These are phyloP conservation scores for Ameiurus melas DNA, from an alignment of 2,113 vertebrate species.

Conservation along the genomic window DNA sequence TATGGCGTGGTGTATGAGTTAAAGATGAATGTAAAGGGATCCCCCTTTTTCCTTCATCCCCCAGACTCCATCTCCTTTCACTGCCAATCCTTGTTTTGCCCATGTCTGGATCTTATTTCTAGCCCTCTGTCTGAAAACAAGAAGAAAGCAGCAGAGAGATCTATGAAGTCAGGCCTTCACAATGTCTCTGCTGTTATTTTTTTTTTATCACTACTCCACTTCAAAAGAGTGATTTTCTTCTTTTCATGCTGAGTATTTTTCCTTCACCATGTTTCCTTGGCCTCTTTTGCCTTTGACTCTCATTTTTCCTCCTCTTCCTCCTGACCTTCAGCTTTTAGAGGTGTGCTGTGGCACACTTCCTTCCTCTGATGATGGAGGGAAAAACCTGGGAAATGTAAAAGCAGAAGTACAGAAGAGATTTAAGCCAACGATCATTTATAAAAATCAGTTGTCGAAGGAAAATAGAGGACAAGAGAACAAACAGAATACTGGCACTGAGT, in stretches of 20 bases:
- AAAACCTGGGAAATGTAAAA: conserved; percentile 42
- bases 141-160: conserved; percentile 56
- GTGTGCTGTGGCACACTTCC: conserved; percentile 33
- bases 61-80: conserved; percentile 64
- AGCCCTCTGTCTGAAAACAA: conserved; percentile 58
- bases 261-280: conserved; percentile 43
- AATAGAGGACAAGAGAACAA: conserved; percentile 45
- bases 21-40: conserved; percentile 62
- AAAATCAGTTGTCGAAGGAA: conserved; percentile 56
- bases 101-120: conserved; percentile 75
- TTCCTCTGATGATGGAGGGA: conserved; percentile 25
- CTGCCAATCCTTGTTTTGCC: conserved; percentile 69
- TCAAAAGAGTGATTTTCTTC: conserved; percentile 61
- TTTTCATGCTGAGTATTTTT: conserved; percentile 57
- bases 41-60: conserved; percentile 48
- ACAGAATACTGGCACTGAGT: conserved; percentile 57
- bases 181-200: conserved; percentile 65
- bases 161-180: conserved; percentile 63
- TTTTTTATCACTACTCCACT: conserved; percentile 58
- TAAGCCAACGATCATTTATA: conserved; percentile 60
- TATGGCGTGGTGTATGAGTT: conserved; percentile 64
- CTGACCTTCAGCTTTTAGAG: conserved; percentile 47
- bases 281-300: conserved; percentile 26
- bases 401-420: conserved; percentile 55
- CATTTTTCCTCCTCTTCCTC: conserved; percentile 20